Evolutionary conservation across 2,888 invertebrate species (phyloP), one percentile per base, ranked within the genome.

Genomic region (Phortica okadai): DNA sequence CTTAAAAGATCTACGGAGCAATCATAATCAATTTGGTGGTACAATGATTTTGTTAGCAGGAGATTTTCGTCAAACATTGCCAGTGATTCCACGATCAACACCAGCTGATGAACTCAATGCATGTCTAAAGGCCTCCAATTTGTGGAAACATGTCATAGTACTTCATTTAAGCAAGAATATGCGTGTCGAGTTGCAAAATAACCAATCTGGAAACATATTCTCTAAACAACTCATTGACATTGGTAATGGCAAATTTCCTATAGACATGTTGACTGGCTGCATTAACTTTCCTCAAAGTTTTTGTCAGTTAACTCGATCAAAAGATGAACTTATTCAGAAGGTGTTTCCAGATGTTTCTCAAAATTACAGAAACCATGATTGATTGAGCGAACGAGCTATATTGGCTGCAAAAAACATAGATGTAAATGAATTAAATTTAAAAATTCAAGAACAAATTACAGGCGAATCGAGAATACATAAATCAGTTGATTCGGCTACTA

Each of bases 261-360:
- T n/a, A n/a, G n/a, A n/a, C n/a, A n/a, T n/a, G n/a, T n/a, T n/a
- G n/a, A n/a, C n/a, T n/a, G n/a, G n/a, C n/a, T n/a, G n/a, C n/a
- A n/a, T n/a, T n/a, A n/a, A n/a, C n/a, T n/a, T n/a, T n/a, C n/a
- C n/a, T n/a, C n/a, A n/a, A n/a, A n/a, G n/a, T n/a, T n/a, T n/a
- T n/a, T n/a, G n/a, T n/a, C n/a, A n/a, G n/a, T n/a, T n/a, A n/a
- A n/a, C n/a, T n/a, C n/a, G n/a, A n/a, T 58, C 58, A 58, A 58
- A 58, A 58, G 5, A 8, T 6, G 58, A 58, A 58, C 58, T 58
- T 6, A 58, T 58, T n/a, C 10, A 7, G 82, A 58, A 8, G 6
- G 14, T 58, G 16, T 58, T 58, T n/a, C 58, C 58, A n/a, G n/a
- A 58, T n/a, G 16, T 58, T 58, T 7, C 58, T 58, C 11, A 14